Evolutionary conservation across 2,888 invertebrate genomes (phyloP), one percentile per base, ranked within the genome.

Genomic region (Vesta saturnalis): DNA sequence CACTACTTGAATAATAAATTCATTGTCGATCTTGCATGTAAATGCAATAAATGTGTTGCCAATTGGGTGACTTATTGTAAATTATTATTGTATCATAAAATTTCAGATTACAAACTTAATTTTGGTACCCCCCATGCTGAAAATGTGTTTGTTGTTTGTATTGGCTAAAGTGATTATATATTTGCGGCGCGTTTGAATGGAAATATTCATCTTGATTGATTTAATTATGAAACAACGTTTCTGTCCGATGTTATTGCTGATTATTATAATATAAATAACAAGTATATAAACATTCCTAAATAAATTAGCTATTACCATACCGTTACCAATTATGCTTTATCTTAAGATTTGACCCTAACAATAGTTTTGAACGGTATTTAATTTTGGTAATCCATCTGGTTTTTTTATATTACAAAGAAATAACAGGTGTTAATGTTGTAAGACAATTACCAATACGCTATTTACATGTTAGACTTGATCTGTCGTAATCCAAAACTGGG

Each of bases 1-100:
- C 68, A 69, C 71, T 59, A 57, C 56, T 72, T 72, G 78, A 77
- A 78, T 78, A 77, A 72, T 70, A 76, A 77, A 74, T 70, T 69
- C 66, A 66, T 70, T 64, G 67, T 67, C 66, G 66, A 70, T 68
- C 63, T 65, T 66, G 68, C 69, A 67, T 72, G 70, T 62, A 69
- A 72, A 64, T 57, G 46, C 47, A 67, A 49, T 61, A 64, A 64
- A 61, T 47, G 35, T 55, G 46, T 60, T 61, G 35, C 43, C 67
- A 63, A 57, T 30, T 63, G 47, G 49, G 58, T 52, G 64, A 65
- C 58, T 59, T 16, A 15, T 52, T 22, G 52, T 58, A 62, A 68
- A 60, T 43, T 43, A n/a, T n/a, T n/a, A n/a, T n/a, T n/a, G n/a
- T n/a, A n/a, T n/a, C n/a, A n/a, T n/a, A n/a, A n/a, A 30, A 30